A percentile compares a stretch with the other conserved stretches of the same genome.
Evolutionary conservation across 2,888 invertebrate species (phyloP).

Genomic region (Aricia artaxerxes): DNA sequence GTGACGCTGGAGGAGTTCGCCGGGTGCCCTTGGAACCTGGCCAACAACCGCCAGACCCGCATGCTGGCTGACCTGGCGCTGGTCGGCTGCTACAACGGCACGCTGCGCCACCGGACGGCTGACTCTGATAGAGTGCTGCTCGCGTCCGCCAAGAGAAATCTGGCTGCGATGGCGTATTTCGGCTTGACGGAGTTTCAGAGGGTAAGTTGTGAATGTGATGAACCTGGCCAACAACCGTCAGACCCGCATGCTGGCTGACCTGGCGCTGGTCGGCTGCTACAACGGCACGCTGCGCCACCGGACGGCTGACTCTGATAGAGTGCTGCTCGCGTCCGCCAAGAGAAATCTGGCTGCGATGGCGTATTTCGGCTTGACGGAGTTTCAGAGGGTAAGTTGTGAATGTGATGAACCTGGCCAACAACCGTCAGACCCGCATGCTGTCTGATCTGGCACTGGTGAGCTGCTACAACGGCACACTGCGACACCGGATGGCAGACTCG

Average conservation of each 20-base stretch:
- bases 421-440: conserved; percentile 98
- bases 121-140: conserved; percentile 93
- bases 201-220: conserved; percentile 62
- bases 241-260: conserved; percentile 98
- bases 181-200: conserved; percentile 97
- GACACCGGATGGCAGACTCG: conserved; percentile 85
- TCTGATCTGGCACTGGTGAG: conserved; percentile 96
- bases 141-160: conserved; percentile 96
- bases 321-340: conserved; percentile 97
- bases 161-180: conserved; percentile 97
- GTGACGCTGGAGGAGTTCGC: conserved; percentile 96
- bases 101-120: conserved; percentile 83
- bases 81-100: conserved; percentile 96
- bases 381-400: conserved; percentile 85
- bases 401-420: conserved; percentile 85
- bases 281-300: conserved; percentile 88
- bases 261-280: conserved; percentile 97
- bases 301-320: conserved; percentile 86
- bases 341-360: conserved; percentile 96
- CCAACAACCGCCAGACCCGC: conserved; percentile 97
- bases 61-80: conserved; percentile 98
- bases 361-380: conserved; percentile 98
- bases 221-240: conserved; percentile 94
- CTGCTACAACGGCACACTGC: conserved; percentile 93
- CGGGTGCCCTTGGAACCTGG: conserved; percentile 94